These are phyloP conservation scores for Carterocephalus palaemon DNA, from an alignment of 2,888 invertebrate species.

Conservation along the genomic window DNA sequence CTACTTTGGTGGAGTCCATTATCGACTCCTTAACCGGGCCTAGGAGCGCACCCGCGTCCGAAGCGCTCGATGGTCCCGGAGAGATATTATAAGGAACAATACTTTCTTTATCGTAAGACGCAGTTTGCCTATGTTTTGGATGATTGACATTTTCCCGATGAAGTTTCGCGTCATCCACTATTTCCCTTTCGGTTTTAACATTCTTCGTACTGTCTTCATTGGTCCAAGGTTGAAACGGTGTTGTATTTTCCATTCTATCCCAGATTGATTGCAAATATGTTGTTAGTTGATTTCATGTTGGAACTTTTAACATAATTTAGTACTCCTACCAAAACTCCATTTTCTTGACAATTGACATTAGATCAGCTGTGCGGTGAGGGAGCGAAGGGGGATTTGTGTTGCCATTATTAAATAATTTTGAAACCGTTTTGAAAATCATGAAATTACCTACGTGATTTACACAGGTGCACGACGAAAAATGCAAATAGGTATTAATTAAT, in stretches of 20 bases:
- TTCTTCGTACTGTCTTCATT: slow-evolving; percentile 70
- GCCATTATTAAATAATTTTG: slow-evolving; percentile 2
- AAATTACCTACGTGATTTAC: too few relatives aligned
- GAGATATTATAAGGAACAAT: slow-evolving; percentile 58
- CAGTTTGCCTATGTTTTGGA: slow-evolving; percentile 79
- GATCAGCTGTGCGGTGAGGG: slow-evolving; percentile 77
- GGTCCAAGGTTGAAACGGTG: slow-evolving; percentile 77
- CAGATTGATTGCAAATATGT: slow-evolving; percentile 49
- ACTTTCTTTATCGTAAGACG: slow-evolving; percentile 77
- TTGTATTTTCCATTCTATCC: slow-evolving; percentile 74
- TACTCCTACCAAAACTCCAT: slow-evolving; percentile 79
- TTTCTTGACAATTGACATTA: slow-evolving; percentile 73
- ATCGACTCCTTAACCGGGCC: slow-evolving; percentile 54
- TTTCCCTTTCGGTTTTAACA: slow-evolving; percentile 71
- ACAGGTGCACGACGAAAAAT: too few relatives aligned
- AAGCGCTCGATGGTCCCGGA: slow-evolving; percentile 62
- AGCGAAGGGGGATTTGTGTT: slow-evolving; percentile 41
- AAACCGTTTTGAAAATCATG: slow-evolving; percentile 8
- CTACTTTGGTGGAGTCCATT: slow-evolving; percentile 72
- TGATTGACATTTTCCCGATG: slow-evolving; percentile 79
- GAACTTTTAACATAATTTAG: slow-evolving; percentile 58
- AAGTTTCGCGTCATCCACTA: slow-evolving; percentile 78
- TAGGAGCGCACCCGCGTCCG: slow-evolving; percentile 49
- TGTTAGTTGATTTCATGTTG: slow-evolving; percentile 64
- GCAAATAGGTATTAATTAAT: too few relatives aligned